Evolutionary conservation across 2,113 vertebrate genomes (phyloP).

Genomic region (Eulemur macaco): DNA sequence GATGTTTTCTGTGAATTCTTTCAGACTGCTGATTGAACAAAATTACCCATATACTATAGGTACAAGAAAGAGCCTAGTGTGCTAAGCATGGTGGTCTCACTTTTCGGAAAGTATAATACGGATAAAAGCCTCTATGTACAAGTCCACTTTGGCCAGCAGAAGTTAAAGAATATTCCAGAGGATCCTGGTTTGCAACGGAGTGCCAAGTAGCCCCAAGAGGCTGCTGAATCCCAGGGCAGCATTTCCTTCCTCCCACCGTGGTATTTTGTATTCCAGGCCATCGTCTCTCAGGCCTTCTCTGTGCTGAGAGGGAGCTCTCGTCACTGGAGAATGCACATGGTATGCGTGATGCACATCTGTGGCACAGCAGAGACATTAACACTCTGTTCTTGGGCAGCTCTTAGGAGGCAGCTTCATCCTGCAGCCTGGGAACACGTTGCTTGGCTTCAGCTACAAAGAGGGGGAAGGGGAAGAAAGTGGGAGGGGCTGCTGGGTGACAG

Average conservation of each 20-base stretch:
- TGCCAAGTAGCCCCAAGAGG: neutral
- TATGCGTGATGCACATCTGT: no score
- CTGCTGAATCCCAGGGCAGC: neutral
- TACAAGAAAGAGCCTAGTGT: neutral
- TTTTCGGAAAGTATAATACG: neutral
- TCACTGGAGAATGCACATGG: neutral
- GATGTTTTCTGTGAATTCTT: neutral
- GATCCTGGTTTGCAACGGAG: neutral
- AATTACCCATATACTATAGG: neutral
- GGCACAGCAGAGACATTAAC: neutral
- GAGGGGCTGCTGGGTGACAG: no score
- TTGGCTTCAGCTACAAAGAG: neutral
- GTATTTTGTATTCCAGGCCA: neutral
- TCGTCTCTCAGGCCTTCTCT: neutral
- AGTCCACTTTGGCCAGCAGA: neutral
- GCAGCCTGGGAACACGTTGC: neutral
- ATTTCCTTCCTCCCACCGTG: neutral
- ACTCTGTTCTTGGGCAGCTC: neutral
- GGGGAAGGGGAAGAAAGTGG: accelerated
- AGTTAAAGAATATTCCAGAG: neutral
- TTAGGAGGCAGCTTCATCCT: neutral
- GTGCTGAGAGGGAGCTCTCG: neutral
- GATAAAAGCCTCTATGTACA: neutral
- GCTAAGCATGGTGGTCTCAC: neutral
- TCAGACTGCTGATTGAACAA: neutral